Evolutionary conservation across 2,113 vertebrate genomes (phyloP).

Genomic region (Danio rerio): GRCz12tu NC_133191.1:41584001-41584500

Average conservation of each 20-base stretch:
- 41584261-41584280: neutral
- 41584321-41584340: neutral
- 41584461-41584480: conserved; percentile 42
- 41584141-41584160: too few species aligned
- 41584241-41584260: neutral
- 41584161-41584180: neutral
- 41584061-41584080: too few species aligned
- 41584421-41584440: conserved; percentile 36
- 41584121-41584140: too few species aligned
- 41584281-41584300: neutral
- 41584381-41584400: conserved; percentile 27
- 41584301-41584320: neutral
- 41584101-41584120: too few species aligned
- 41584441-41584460: conserved; percentile 38
- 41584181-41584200: neutral
- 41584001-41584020: too few species aligned
- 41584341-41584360: conserved; percentile 9
- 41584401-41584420: conserved; percentile 35
- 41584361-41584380: conserved; percentile 39
- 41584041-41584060: too few species aligned
- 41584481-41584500: neutral
- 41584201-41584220: neutral
- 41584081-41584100: too few species aligned
- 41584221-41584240: neutral
- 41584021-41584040: too few species aligned